Evolutionary conservation across 2,113 vertebrate species (phyloP), one percentile per base, ranked within the genome.

Genomic region (Dicaeum eximium): DNA sequence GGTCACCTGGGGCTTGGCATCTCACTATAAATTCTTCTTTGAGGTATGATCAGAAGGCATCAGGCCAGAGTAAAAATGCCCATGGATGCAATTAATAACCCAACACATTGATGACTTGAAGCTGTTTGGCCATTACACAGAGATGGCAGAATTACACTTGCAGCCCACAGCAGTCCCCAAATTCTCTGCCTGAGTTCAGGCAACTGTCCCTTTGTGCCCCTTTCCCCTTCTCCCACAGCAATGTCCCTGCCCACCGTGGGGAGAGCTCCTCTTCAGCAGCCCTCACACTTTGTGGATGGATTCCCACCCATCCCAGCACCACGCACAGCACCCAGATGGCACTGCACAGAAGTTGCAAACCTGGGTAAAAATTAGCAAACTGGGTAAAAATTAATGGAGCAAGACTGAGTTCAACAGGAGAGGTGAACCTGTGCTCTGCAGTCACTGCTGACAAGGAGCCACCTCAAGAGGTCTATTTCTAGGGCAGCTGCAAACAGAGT

Each of bases 381-480:
- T 60, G 37, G 90, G 71, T 95, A 94, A 96, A 95, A 92, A 86
- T 91, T 89, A 96, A 96, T 8, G 56, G 81, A 93, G 70, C 8
- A 53, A 67, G 25, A 19, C 38, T 0, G 21, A 93, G 88, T 78
- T 80, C 90, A 86, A n/a, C 16, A n/a, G 33, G 14, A 83, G 80
- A 83, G 75, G 64, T 60, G 69, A 95, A 73, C 72, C 51, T 13
- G 15, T 10, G 71, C 75, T 66, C 71, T 47, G 38, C 45, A 72
- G 84, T 8, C 31, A 0, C 35, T 0, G 0, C 40, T 53, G 65
- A 85, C 33, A 19, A 44, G 35, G 15, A 91, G 37, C 48, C 44
- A 21, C 44, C 45, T 13, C 17, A 11, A 65, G 44, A 1, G 13
- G 64, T 85, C 28, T 70, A 48, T 77, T 96, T 91, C 80, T 82